These are phyloP conservation scores for Amphipoea oculea DNA, from an alignment of 2,888 invertebrate species.

Conservation along the genomic window DNA sequence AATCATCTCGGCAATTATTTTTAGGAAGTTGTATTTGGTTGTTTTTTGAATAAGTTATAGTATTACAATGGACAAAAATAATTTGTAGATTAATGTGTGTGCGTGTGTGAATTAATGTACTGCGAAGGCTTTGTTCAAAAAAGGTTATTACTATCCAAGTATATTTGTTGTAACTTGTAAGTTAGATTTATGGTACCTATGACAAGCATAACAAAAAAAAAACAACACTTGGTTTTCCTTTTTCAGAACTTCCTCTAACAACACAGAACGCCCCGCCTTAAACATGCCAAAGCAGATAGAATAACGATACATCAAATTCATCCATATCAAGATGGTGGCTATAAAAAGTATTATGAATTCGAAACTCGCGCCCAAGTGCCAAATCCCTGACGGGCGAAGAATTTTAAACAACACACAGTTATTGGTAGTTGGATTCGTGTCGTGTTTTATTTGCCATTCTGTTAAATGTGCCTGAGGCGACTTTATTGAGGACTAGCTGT, in stretches of 20 bases:
- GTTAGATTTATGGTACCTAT: neutral
- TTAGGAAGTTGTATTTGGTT: neutral
- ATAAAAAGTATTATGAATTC: slow-evolving; percentile 86
- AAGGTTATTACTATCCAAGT: neutral
- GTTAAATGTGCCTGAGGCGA: slow-evolving; percentile 59
- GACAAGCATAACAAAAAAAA: neutral
- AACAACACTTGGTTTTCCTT: neutral
- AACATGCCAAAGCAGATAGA: slow-evolving; percentile 25
- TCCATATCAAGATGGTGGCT: slow-evolving; percentile 75
- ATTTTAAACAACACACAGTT: slow-evolving; percentile 84
- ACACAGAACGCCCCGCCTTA: neutral
- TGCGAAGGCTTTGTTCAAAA: neutral
- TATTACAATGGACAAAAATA: neutral
- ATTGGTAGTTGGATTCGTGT: slow-evolving; percentile 82
- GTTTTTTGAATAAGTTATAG: neutral
- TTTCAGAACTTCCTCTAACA: neutral
- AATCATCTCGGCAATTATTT: neutral
- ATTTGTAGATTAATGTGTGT: neutral
- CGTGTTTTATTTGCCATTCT: slow-evolving; percentile 79
- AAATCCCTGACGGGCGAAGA: slow-evolving; percentile 84
- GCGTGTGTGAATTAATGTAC: neutral
- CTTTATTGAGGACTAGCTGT: slow-evolving; percentile 47
- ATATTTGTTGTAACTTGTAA: neutral
- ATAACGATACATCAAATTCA: slow-evolving; percentile 72
- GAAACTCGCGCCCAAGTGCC: slow-evolving; percentile 82